Evolutionary conservation across 2,888 invertebrate species (phyloP).

Genomic region (Dinocampus coccinellae): DNA sequence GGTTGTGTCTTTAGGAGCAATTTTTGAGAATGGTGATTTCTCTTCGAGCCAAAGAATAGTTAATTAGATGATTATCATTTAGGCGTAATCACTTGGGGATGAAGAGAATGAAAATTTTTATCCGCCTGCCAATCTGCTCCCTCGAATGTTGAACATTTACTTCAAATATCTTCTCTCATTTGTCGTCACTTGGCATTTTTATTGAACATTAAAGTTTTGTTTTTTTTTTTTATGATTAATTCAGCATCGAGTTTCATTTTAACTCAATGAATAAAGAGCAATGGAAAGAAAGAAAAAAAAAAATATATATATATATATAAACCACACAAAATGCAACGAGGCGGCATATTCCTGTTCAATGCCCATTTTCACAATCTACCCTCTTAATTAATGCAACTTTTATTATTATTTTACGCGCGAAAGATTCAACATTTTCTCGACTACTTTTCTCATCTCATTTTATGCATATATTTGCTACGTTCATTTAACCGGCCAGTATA

Average conservation of each 20-base stretch:
- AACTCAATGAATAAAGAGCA: constrained; percentile 15
- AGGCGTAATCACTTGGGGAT: constrained; percentile 39
- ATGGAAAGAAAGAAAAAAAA: constrained; percentile 1
- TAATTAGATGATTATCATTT: constrained; percentile 54
- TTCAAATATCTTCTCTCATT: constrained; percentile 10
- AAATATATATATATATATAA: constrained; percentile 28
- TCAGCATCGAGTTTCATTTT: constrained; percentile 9
- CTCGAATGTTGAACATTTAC: not conserved
- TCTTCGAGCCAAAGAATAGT: constrained; percentile 43
- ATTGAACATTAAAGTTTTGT: constrained; percentile 9
- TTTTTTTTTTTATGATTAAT: constrained; percentile 15
- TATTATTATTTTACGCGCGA: constrained; percentile 60
- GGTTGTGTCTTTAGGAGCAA: constrained; percentile 27
- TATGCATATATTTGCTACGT: not conserved
- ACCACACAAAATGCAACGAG: constrained; percentile 43
- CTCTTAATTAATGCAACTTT: constrained; percentile 66
- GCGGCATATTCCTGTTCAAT: constrained; percentile 53
- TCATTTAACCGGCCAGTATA: constrained; percentile 9
- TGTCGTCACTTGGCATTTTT: constrained; percentile 12
- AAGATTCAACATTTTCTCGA: constrained; percentile 24
- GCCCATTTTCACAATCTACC: constrained; percentile 52
- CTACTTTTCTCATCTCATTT: constrained; percentile 17
- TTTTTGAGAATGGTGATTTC: constrained; percentile 35
- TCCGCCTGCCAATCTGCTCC: constrained; percentile 32
- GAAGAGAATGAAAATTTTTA: constrained; percentile 47